These are phyloP conservation scores for Zosterops lateralis DNA, from an alignment of 2,113 vertebrate species.

Conservation along the genomic window DNA sequence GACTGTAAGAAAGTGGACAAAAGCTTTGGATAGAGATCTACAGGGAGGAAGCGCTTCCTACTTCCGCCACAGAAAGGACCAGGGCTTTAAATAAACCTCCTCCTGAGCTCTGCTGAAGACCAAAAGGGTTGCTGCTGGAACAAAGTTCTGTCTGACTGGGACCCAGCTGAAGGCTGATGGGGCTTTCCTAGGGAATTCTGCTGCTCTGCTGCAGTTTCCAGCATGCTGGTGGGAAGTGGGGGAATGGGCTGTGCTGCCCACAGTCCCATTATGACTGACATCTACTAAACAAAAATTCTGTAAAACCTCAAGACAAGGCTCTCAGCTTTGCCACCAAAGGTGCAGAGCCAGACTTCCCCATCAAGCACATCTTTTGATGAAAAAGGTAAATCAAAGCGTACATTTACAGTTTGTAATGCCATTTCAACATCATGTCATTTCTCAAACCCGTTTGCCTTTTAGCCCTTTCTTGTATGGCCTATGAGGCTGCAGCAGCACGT, in stretches of 20 bases:
- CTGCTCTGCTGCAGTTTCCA: rapidly evolving
- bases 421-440: background rate
- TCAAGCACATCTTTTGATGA: background rate
- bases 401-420: background rate
- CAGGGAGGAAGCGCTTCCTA: constrained; percentile 47
- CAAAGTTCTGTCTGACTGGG: background rate
- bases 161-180: rapidly evolving
- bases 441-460: background rate
- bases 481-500: background rate
- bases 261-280: background rate
- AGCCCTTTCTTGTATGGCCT: background rate
- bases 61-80: constrained; percentile 31
- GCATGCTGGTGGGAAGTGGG: background rate
- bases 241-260: background rate
- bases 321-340: background rate
- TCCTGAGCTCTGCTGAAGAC: background rate
- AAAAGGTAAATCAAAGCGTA: background rate
- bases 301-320: background rate
- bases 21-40: constrained; percentile 46
- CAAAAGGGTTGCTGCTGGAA: background rate
- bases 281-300: background rate
- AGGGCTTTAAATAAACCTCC: constrained; percentile 53
- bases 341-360: background rate
- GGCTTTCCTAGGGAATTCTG: background rate
- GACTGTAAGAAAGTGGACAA: constrained; percentile 41